phyloP scores from a whole-genome alignment of 2,888 invertebrate species.

The Panzeria rudis region DNA sequence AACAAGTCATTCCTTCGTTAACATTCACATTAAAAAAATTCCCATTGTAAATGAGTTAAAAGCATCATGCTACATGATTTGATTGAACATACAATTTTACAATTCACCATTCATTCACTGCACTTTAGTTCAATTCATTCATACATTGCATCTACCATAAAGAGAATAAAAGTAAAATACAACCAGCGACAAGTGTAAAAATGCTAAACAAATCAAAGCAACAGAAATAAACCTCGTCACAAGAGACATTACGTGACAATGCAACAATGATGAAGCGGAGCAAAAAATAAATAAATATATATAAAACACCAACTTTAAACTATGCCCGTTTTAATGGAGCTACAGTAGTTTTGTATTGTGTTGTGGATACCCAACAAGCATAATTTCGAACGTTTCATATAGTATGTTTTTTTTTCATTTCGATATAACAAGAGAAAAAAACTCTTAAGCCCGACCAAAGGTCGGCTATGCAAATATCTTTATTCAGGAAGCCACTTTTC shows the following conservation, averaged over 20 bases:
- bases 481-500: no score
- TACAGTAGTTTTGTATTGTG: constrained; percentile 11
- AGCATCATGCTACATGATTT: constrained; percentile 58
- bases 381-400: neutral
- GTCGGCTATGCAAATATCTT: no score
- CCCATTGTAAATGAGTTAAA: constrained; percentile 44
- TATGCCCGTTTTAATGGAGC: constrained; percentile 26
- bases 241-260: constrained; percentile 68
- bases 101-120: constrained; percentile 40
- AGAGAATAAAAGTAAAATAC: constrained; percentile 20
- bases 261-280: constrained; percentile 61
- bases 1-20: constrained; percentile 5
- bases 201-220: constrained; percentile 53
- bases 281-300: no score
- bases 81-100: constrained; percentile 60
- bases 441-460: no score
- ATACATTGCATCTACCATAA: neutral
- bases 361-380: neutral
- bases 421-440: no score
- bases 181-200: constrained; percentile 66
- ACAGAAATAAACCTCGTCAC: constrained; percentile 32
- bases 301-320: constrained; percentile 33
- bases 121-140: constrained; percentile 30
- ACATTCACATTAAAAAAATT: constrained; percentile 8
- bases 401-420: neutral